These are phyloP conservation scores for Pithys albifrons DNA, from an alignment of 2,113 vertebrate genomes.

Conservation along the genomic window DNA sequence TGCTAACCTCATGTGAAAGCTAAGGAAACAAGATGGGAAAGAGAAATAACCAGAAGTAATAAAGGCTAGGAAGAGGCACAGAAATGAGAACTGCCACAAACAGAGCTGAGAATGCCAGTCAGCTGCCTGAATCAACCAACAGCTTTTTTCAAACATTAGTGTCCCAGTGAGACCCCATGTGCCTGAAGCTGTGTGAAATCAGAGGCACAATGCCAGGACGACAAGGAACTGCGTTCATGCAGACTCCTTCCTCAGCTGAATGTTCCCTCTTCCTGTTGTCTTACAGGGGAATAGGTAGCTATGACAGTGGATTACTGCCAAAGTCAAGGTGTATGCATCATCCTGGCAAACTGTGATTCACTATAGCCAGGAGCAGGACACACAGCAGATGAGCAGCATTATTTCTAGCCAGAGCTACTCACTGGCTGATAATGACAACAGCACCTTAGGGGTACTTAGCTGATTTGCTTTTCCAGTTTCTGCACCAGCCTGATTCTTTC, in stretches of 20 bases:
- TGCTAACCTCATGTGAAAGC: background rate
- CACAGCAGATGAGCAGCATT: conserved; percentile 4
- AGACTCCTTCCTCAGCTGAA: background rate
- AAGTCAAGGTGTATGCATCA: conserved; percentile 22
- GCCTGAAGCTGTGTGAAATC: conserved; percentile 15
- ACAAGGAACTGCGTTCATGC: background rate
- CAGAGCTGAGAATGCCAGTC: background rate
- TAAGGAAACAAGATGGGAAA: background rate
- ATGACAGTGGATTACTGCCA: conserved; percentile 13
- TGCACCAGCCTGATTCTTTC: conserved; percentile 16
- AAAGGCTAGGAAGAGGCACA: background rate
- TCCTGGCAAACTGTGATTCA: conserved; percentile 34
- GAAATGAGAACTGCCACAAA: background rate
- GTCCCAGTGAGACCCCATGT: background rate
- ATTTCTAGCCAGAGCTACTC: conserved; percentile 34
- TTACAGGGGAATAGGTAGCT: background rate
- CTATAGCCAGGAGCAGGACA: background rate
- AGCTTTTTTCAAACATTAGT: conserved; percentile 10
- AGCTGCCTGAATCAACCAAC: conserved; percentile 5
- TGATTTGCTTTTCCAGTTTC: conserved; percentile 40
- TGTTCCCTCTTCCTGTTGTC: background rate
- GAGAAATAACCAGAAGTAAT: background rate
- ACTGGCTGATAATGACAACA: conserved; percentile 31
- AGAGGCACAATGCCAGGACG: background rate
- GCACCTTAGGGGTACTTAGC: conserved; percentile 3